Base-by-base conservation (phyloP, 2,113 vertebrate species). In the Tetraodon nigroviridis region DNA sequence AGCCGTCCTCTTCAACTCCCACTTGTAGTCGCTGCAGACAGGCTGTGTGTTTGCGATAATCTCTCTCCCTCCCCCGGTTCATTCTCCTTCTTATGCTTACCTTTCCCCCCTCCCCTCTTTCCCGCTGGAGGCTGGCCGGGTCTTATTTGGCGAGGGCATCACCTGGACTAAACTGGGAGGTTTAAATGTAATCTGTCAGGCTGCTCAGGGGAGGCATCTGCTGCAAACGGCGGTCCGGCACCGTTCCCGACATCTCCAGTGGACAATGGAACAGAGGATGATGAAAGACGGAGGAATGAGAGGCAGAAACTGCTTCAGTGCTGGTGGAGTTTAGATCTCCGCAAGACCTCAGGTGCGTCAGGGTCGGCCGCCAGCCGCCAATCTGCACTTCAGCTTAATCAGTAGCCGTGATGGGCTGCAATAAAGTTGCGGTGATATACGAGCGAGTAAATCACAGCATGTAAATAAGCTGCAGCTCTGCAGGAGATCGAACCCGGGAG, bases 381-480 rank as follows among this genome's bases (percentile, higher is more conserved):
- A 61, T 53, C 51, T 41, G 14, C 56, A 73, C 81, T 86, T 16
- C 22, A 76, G 73, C 84, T 82, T 62, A 81, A 84, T 87, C 84
- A 78, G 61, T 16, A 79, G 64, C 59, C 32, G 51, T n/a, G 12
- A 86, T 75, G 50, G 51, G 65, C 58, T 72, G 76, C 79, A 75
- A 85, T 85, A 87, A 86, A 61, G 41, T 55, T 44, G 18, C 0
- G 0, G 40, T 1, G 3, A 68, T 78, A 73, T 86, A 81, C 80
- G 59, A 63, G 64, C 64, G 56, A 54, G 52, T 47, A 51, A 79
- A 69, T 71, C 57, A 58, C 56, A 60, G 63, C 67, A 71, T 16
- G 0, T 91, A 87, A 91, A 90, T 89, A 75, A 84, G 37, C 64
- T 16, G 52, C 37, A 19, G 59, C 60, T 83, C 72, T 64, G 60